phyloP scores from a whole-genome alignment of 2,888 invertebrate species.

The Heliconius aoede region DNA sequence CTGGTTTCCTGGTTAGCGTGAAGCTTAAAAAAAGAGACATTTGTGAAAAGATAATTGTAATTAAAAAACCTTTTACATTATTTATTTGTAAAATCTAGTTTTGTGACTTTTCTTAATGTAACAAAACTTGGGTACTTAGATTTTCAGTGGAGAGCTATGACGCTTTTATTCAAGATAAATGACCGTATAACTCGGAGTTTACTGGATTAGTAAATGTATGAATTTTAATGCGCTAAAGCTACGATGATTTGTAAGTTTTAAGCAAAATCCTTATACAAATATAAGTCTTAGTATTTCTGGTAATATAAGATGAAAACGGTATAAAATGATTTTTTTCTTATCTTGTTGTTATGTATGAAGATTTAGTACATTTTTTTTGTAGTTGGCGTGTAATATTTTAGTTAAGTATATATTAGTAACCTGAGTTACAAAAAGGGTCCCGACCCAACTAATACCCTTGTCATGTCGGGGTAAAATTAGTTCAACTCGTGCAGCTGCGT shows the following conservation, averaged over 20 bases:
- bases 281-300: neutral
- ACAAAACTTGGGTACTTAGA: conserved; percentile 60
- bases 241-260: conserved; percentile 26
- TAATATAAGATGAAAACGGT: conserved; percentile 2
- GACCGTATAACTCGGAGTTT: conserved; percentile 67
- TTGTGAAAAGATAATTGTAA: conserved; percentile 68
- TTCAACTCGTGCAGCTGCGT: conserved; percentile 78
- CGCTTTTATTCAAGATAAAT: conserved; percentile 71
- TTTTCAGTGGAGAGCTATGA: conserved; percentile 61
- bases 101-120: conserved; percentile 71
- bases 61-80: conserved; percentile 64
- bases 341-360: neutral
- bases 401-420: conserved; percentile 54
- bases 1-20: too few relatives aligned
- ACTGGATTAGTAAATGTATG: conserved; percentile 32
- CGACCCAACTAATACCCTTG: conserved; percentile 82
- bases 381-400: conserved; percentile 12
- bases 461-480: conserved; percentile 82
- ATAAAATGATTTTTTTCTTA: neutral
- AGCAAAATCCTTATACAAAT: conserved; percentile 18
- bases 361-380: neutral
- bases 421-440: conserved; percentile 77
- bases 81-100: conserved; percentile 63
- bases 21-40: conserved; percentile 52
- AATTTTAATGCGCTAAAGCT: conserved; percentile 29